Base-by-base conservation (phyloP, 2,113 vertebrate species). In the Patagioenas fasciata region DNA sequence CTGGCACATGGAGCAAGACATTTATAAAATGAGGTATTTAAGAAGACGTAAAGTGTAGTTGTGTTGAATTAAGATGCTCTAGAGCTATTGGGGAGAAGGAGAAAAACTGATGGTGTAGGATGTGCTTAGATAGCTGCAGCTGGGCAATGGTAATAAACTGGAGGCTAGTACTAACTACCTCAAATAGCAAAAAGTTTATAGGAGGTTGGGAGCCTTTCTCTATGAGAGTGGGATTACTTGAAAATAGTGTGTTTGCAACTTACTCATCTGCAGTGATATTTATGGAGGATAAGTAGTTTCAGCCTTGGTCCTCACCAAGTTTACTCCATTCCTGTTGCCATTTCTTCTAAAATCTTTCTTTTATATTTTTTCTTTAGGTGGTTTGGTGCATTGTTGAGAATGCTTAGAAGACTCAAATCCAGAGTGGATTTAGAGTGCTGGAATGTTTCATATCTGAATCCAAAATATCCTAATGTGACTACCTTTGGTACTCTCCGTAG, bases 291-390 rank as follows among this genome's bases (percentile, higher is more conserved):
- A 47, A 42, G 28, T 28, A 75, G 48, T 10, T 60, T 7, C 3
- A n/a, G 36, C 8, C 15, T 15, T 74, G 36, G 14, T 42, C 25
- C 17, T 90, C 32, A 23, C 15, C 6, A 13, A 20, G 34, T 38
- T 75, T 56, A 70, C 18, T 25, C 26, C 57, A 6, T 25, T 72
- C 6, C 28, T 31, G 5, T 36, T 95, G 19, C 8, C 0, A 15
- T 56, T 85, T 91, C 21, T 62, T 88, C 62, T 51, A 42, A 88
- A 75, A 85, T 40, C 36, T 2, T 4, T 57, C 32, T 13, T 25
- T 2, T 0, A 0, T 56, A 0, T 38, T 32, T n/a, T 65, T 70
- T 24, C 3, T 62, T 36, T 8, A n/a, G 80, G 29, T 34, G 5
- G 2, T 72, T 53, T 80, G 31, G 23, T 90, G 67, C 21, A 61